These are phyloP conservation scores for Ceyx margarethae DNA, from an alignment of 2,113 vertebrate species.

Conservation along the genomic window DNA sequence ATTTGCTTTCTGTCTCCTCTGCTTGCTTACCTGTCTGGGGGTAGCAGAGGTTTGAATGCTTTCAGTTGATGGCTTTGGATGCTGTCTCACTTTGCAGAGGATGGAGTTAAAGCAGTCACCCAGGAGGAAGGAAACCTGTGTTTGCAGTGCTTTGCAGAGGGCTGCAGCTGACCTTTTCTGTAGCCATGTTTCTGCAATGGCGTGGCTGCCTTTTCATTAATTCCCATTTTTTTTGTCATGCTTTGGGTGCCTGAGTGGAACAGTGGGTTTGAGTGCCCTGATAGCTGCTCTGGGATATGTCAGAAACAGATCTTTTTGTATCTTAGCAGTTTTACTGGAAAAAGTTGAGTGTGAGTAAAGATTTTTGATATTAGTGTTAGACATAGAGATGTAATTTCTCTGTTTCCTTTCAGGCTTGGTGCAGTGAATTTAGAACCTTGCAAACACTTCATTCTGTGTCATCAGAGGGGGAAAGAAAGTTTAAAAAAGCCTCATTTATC, in stretches of 20 bases:
- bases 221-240: background rate
- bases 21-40: background rate
- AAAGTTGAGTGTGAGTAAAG: background rate
- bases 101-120: background rate
- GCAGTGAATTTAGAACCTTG: background rate
- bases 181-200: background rate
- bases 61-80: background rate
- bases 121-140: background rate
- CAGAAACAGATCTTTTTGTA: background rate
- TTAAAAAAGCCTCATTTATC: background rate
- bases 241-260: background rate
- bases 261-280: background rate
- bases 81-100: background rate
- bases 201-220: background rate
- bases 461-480: background rate
- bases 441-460: background rate
- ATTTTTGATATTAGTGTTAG: background rate
- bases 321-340: background rate
- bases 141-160: background rate
- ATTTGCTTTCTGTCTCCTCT: background rate
- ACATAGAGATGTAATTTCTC: background rate
- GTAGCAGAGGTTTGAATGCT: background rate
- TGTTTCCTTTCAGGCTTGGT: background rate
- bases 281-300: background rate
- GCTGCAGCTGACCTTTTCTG: fast-evolving